These are phyloP conservation scores for Bradypodion pumilum DNA, from an alignment of 2,797 vertebrate genomes.

Conservation along the genomic window DNA sequence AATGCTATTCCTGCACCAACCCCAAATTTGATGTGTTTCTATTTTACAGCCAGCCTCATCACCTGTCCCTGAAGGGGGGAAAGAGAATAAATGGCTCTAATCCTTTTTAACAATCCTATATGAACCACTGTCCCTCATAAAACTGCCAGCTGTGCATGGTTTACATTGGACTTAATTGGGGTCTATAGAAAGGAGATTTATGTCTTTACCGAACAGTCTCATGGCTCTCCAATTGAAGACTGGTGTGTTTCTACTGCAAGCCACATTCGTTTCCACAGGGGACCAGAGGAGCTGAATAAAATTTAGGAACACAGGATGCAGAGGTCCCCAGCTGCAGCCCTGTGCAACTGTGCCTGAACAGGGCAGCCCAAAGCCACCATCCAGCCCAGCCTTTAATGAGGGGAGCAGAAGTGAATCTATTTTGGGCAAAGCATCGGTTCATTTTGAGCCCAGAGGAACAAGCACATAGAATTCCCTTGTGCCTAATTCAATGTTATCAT, in stretches of 20 bases:
- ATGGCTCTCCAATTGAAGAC: not conserved
- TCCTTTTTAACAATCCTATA: not conserved
- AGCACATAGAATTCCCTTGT: not conserved
- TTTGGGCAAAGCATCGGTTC: not conserved
- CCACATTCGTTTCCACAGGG: not conserved
- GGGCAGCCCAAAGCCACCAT: not conserved
- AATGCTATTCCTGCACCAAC: not conserved
- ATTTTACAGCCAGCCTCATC: not conserved
- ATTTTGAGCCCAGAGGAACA: not conserved
- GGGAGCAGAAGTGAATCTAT: not conserved
- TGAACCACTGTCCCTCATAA: not conserved
- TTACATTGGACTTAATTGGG: not conserved
- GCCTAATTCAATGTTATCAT: not conserved
- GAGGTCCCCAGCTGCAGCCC: not conserved
- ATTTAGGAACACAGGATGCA: not conserved
- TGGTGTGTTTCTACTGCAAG: slow-evolving; percentile 22
- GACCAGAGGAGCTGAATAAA: not conserved
- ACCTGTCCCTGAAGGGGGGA: not conserved
- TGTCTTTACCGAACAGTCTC: slow-evolving; percentile 25
- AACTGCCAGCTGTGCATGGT: not conserved
- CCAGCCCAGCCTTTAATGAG: slow-evolving; percentile 6
- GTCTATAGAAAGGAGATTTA: not conserved
- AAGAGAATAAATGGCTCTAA: rapidly evolving
- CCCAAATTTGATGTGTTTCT: not conserved
- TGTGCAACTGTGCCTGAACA: not conserved